Base-by-base conservation (phyloP, 2,797 vertebrate genomes). In the Leucoraja ocellata region DNA sequence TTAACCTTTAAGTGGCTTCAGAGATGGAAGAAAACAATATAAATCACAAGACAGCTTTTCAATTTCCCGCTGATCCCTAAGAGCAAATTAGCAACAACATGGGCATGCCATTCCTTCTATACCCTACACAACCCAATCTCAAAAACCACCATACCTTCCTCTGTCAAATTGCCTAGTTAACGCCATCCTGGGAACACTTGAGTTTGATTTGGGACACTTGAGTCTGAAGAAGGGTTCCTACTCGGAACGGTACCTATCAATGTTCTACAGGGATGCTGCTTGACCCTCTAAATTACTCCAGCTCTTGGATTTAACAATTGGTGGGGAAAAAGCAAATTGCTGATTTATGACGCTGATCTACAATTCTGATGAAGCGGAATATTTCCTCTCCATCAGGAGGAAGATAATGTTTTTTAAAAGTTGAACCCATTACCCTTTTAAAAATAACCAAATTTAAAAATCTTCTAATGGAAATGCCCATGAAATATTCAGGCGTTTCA, bases 401-500 rank as follows among this genome's bases (percentile, higher is more conserved):
- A 1, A 18, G 13, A 54, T 9, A 11, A 18, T 91, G 63, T 46
- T 5, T 73, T 54, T 28, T 25, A 4, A 6, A 63, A 68, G 16
- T 32, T 28, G 4, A 92, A 36, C 32, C 21, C 18, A 32, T 36
- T 73, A 65, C 65, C 88, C 39, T 18, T 54, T 92, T 16, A 58
- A 76, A 28, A 92, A 76, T 23, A 71, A 32, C 25, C 21, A 73
- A 13, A 1, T 58, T 32, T 13, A 21, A 11, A n/a, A 46, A 73
- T 1, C 25, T 92, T 74, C 36, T 46, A 92, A 4, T 76, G 46
- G 63, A 28, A 74, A 92, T 8, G 36, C 54, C 71, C 71, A 54
- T 76, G 90, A 92, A 76, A 63, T 32, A 92, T 76, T 92, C 36
- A 92, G 71, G 23, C 36, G 54, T 92, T 92, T 71, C 36, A 36